Conservation (phyloP, 2,797 vertebrate species). For the Alfaro cultratus region DNA sequence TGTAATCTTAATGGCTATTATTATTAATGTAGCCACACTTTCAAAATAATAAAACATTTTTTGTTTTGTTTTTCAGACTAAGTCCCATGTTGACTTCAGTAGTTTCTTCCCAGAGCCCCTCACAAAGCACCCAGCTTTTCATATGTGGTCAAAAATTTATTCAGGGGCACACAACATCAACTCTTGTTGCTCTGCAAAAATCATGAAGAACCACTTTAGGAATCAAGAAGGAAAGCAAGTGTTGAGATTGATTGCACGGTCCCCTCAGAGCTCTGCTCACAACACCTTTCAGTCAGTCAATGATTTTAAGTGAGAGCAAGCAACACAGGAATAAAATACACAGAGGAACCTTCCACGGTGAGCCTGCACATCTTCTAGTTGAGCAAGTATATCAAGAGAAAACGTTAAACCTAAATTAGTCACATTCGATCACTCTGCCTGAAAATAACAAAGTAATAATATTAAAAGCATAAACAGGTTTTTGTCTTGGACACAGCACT, state of each 20-base stretch:
- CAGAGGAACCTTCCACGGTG: not conserved
- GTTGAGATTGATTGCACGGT: not conserved
- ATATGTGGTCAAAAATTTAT: not conserved
- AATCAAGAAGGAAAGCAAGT: constrained; percentile 3
- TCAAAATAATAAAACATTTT: not conserved
- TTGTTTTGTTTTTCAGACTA: not conserved
- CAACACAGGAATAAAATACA: not conserved
- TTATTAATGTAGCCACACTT: not conserved
- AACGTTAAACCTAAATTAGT: not conserved
- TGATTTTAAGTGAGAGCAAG: not conserved
- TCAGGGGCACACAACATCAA: constrained; percentile 5
- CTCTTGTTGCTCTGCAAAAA: not conserved
- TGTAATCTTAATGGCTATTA: not conserved
- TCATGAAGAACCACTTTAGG: constrained; percentile 6
- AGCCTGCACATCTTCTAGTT: not conserved
- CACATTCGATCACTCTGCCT: not conserved
- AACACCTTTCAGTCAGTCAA: constrained; percentile 4
- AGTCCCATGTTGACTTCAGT: not conserved
- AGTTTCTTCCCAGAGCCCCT: not conserved
- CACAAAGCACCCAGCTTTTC: not conserved
- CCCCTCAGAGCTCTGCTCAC: constrained; percentile 10
- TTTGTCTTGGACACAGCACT: not conserved
- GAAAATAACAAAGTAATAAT: not conserved
- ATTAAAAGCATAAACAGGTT: not conserved
- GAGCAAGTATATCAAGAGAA: not conserved